These are phyloP conservation scores for Amia ocellicauda DNA, from an alignment of 2,113 vertebrate genomes.

Conservation along the genomic window DNA sequence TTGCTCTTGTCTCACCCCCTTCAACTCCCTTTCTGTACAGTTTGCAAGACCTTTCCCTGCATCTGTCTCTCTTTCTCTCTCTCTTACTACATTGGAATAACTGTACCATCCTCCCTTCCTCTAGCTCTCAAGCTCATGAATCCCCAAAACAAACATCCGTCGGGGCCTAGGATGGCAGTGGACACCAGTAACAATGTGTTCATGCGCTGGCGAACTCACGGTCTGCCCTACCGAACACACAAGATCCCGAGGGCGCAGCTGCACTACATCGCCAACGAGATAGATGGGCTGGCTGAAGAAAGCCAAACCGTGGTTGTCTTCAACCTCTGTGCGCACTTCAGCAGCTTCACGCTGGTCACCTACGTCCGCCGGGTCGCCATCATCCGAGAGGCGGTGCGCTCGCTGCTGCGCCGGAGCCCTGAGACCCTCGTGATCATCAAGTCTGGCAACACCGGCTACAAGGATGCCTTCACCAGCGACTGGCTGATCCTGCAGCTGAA, in stretches of 20 bases:
- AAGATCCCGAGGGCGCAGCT: constrained; percentile 26
- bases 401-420: constrained; percentile 30
- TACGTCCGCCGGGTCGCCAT: constrained; percentile 25
- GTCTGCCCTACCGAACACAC: constrained; percentile 28
- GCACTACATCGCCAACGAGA: constrained; percentile 38
- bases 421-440: constrained; percentile 39
- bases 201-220: constrained; percentile 36
- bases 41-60: not conserved
- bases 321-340: constrained; percentile 38
- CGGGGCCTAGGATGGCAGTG: constrained; percentile 24
- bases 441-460: constrained; percentile 42
- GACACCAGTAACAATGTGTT: constrained; percentile 20
- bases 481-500: constrained; percentile 48
- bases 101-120: not conserved
- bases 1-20: too few species aligned
- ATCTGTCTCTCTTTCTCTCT: not conserved
- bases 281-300: constrained; percentile 33
- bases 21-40: too few species aligned
- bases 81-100: not conserved
- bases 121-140: constrained; percentile 34
- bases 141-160: constrained; percentile 15
- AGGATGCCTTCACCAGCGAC: constrained; percentile 35
- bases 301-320: constrained; percentile 31
- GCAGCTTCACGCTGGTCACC: constrained; percentile 23
- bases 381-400: constrained; percentile 24